Evolutionary conservation across 2,888 invertebrate species (phyloP).

Genomic region (Orthosia cruda): DNA sequence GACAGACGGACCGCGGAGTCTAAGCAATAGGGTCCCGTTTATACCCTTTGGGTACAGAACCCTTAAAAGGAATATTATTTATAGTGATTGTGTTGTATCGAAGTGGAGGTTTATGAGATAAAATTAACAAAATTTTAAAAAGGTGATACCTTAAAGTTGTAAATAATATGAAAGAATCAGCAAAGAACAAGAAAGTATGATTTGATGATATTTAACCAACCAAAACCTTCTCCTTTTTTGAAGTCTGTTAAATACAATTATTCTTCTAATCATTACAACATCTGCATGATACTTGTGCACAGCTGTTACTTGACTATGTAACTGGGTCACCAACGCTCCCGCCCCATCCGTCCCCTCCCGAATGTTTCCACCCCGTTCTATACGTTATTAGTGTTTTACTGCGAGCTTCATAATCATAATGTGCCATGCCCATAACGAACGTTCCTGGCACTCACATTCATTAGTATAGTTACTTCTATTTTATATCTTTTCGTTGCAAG

Average conservation of each 20-base stretch:
- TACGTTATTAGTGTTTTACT: conserved; percentile 39
- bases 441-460: conserved; percentile 26
- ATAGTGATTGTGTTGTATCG: too few relatives aligned
- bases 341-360: neutral
- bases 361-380: conserved; percentile 45
- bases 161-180: too few relatives aligned
- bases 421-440: conserved; percentile 24
- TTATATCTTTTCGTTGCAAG: conserved; percentile 4
- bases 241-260: too few relatives aligned
- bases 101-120: neutral
- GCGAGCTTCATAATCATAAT: conserved; percentile 40
- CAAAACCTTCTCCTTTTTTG: too few relatives aligned
- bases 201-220: neutral
- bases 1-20: too few relatives aligned
- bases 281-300: neutral
- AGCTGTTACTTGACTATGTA: conserved; percentile 16
- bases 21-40: too few relatives aligned
- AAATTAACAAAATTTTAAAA: neutral
- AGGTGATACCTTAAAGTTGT: neutral
- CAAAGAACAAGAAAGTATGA: neutral
- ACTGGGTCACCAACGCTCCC: conserved; percentile 1
- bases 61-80: too few relatives aligned
- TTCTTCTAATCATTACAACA: neutral
- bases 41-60: too few relatives aligned
- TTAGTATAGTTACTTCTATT: conserved; percentile 16